Evolutionary conservation across 2,113 vertebrate genomes (phyloP).

Genomic region (Cyanocitta stelleri): DNA sequence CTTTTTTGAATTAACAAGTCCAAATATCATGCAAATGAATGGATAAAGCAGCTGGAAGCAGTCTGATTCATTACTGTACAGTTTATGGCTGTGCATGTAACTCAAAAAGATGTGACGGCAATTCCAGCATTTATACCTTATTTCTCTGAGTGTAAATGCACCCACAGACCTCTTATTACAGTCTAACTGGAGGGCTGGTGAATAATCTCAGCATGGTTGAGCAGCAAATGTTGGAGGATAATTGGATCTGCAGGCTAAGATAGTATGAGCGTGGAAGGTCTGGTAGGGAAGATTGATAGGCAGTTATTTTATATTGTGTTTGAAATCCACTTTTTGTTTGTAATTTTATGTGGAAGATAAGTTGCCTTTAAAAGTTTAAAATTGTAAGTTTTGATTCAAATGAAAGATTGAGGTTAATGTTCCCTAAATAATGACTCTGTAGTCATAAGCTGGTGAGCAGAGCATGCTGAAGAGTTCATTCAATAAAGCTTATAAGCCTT

Average conservation of each 20-base stretch:
- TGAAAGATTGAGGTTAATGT: constrained; percentile 14
- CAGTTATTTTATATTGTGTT: constrained; percentile 28
- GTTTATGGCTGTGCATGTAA: constrained; percentile 5
- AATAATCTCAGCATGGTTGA: constrained; percentile 70
- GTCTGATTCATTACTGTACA: neutral
- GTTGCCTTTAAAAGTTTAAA: constrained; percentile 11
- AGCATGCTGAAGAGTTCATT: neutral
- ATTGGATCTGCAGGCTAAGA: constrained; percentile 69
- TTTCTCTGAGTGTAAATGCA: constrained; percentile 53
- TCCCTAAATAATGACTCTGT: constrained; percentile 21
- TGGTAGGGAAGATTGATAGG: constrained; percentile 55
- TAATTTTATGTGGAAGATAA: constrained; percentile 20
- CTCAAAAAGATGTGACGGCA: constrained; percentile 12
- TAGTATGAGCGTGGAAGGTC: constrained; percentile 41
- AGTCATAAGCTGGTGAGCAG: neutral
- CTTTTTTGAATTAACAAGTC: neutral
- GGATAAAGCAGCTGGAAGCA: neutral
- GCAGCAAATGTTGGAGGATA: constrained; percentile 71
- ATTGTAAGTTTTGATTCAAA: constrained; percentile 1
- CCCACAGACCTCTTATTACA: constrained; percentile 64
- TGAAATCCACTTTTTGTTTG: constrained; percentile 39
- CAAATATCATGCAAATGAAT: neutral
- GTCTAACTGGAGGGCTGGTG: constrained; percentile 64
- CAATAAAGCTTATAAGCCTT: neutral
- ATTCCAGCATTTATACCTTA: constrained; percentile 43